phyloP scores from a whole-genome alignment of 2,797 vertebrate species.

The Fratercula arctica region DNA sequence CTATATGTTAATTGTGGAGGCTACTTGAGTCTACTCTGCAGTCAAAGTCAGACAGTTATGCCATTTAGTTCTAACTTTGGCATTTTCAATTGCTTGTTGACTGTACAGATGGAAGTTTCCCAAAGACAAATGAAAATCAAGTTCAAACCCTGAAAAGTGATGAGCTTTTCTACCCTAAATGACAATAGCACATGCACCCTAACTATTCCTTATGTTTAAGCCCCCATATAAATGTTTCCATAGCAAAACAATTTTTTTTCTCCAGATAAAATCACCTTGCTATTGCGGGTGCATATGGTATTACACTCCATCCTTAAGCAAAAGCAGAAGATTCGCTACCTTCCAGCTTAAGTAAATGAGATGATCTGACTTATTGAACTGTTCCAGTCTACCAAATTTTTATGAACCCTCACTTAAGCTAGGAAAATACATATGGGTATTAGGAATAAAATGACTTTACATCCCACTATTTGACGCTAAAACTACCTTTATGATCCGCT shows the following conservation, averaged over 20 bases:
- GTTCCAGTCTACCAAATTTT: constrained; percentile 55
- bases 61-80: neutral
- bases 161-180: neutral
- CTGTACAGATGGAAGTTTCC: neutral
- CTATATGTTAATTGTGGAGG: neutral
- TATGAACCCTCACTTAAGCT: constrained; percentile 56
- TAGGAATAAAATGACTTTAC: constrained; percentile 69
- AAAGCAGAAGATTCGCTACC: constrained; percentile 48
- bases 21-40: neutral
- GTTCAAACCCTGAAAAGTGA: neutral
- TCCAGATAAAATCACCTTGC: constrained; percentile 33
- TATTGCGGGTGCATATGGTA: neutral
- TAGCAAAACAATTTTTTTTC: constrained; percentile 26
- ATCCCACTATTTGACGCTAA: constrained; percentile 64
- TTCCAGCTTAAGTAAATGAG: constrained; percentile 55
- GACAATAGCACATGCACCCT: neutral
- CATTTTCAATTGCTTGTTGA: neutral
- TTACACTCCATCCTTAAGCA: neutral
- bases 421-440: constrained; percentile 64
- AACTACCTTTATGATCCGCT: constrained; percentile 85
- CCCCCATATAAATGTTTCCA: constrained; percentile 16
- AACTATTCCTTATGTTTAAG: neutral
- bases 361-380: constrained; percentile 66
- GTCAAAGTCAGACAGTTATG: neutral
- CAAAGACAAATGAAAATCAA: neutral